Evolutionary conservation across 2,797 vertebrate genomes (phyloP), one percentile per base, ranked within the genome.

Genomic region (Chromis chromis): DNA sequence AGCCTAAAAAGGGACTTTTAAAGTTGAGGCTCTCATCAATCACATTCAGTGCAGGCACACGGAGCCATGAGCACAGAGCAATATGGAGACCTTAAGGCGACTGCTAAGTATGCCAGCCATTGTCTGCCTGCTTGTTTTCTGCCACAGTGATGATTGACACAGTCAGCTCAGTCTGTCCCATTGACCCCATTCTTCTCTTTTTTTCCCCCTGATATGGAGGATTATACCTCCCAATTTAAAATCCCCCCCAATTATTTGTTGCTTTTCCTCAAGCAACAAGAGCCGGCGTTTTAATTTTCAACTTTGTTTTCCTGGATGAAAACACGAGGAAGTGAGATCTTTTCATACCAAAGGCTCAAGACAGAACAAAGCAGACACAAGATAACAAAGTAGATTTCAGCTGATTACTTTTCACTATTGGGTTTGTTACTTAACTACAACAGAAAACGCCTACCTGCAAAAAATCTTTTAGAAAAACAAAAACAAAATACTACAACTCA

Each of bases 51-150:
- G 79, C 78, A 49, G 65, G 87, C 76, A 66, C 65, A 28, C 82
- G 79, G 76, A 87, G 78, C 81, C 58, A 22, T 4, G 71, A 78
- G 75, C 76, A 61, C 52, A 52, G 67, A 63, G 89, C 88, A 89
- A 86, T 74, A 83, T 69, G 65, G 81, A 78, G 83, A 81, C 83
- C 86, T 88, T 84, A 88, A 92, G 91, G 89, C 77, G 60, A 71
- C 84, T 82, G 82, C 81, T 89, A 92, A 93, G 91, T 93, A 92
- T 92, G 91, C 89, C 89, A 91, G 87, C 90, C 73, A 91, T 91
- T 92, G 93, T 92, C 85, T 76, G 89, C 68, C 86, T 78, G 78
- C 78, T 84, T 92, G 90, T 91, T 89, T 90, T 91, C 89, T 88
- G 85, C 87, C 73, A 88, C 66, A 54, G 83, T 81, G 91, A 84